Conservation (phyloP, 2,888 invertebrate genomes). For the Lasioglossum morio region DNA sequence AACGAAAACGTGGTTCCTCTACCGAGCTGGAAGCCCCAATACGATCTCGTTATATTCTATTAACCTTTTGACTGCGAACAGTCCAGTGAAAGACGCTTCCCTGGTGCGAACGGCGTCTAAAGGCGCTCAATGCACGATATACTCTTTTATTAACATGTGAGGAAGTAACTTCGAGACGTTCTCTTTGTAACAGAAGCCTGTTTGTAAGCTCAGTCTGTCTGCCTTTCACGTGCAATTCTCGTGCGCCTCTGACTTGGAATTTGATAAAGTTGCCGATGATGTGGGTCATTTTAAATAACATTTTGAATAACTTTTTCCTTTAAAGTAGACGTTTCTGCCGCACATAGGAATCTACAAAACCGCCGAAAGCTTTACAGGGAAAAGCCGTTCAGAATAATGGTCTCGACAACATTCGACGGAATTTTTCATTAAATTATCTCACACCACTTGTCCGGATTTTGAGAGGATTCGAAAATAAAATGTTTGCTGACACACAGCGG, state of each 20-base stretch:
- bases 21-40: background rate
- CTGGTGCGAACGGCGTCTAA: background rate
- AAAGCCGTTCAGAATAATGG: too few relatives aligned
- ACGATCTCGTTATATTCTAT: conserved; percentile 2
- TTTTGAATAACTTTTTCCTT: too few relatives aligned
- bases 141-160: background rate
- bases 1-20: background rate
- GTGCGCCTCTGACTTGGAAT: background rate
- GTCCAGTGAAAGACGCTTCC: background rate
- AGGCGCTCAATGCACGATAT: background rate
- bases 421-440: too few relatives aligned
- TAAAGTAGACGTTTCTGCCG: too few relatives aligned
- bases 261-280: too few relatives aligned
- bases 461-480: background rate
- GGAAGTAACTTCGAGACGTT: background rate
- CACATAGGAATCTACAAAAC: too few relatives aligned
- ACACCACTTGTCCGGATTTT: too few relatives aligned
- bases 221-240: background rate
- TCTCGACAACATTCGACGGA: too few relatives aligned
- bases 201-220: background rate
- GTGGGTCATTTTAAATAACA: too few relatives aligned
- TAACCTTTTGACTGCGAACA: conserved; percentile 1
- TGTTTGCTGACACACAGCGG: background rate
- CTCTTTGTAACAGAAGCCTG: background rate
- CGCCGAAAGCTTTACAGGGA: too few relatives aligned